Evolutionary conservation across 2,113 vertebrate species (phyloP).

Genomic region (Aspiorhynchus laticeps): DNA sequence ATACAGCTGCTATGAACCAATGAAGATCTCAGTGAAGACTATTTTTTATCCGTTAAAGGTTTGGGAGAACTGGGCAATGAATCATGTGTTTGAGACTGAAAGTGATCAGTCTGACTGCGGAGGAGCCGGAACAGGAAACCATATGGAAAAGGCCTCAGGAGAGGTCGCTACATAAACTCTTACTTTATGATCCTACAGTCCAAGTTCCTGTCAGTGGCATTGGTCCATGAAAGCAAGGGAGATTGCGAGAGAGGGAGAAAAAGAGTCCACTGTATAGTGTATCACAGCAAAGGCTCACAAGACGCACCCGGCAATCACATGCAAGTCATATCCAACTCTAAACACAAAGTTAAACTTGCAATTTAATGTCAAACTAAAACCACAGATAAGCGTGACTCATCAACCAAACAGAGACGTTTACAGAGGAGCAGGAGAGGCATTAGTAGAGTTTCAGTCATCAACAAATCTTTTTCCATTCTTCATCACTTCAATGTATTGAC

Average conservation of each 20-base stretch:
- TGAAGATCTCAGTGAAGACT: background rate
- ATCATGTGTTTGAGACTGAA: conserved; percentile 31
- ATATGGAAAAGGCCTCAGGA: conserved; percentile 33
- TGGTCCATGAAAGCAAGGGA: conserved; percentile 4
- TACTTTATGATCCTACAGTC: conserved; percentile 21
- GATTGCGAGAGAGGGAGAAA: background rate
- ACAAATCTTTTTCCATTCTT: background rate
- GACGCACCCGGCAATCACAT: background rate
- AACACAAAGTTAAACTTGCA: background rate
- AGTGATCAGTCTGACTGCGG: conserved; percentile 30
- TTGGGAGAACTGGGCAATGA: conserved; percentile 9
- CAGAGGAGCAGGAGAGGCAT: background rate
- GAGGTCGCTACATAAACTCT: conserved; percentile 40
- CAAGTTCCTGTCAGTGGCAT: conserved; percentile 24
- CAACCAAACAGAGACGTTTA: background rate
- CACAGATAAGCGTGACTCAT: background rate
- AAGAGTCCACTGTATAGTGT: background rate
- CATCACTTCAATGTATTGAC: background rate
- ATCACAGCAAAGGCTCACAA: background rate
- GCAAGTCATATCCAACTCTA: background rate
- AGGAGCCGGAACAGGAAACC: conserved; percentile 47
- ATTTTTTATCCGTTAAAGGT: background rate
- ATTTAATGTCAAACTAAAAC: conserved; percentile 11
- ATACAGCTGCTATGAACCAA: background rate
- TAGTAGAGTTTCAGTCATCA: background rate